These are phyloP conservation scores for Diachrysia chrysitis DNA, from an alignment of 2,888 invertebrate genomes.

Conservation along the genomic window DNA sequence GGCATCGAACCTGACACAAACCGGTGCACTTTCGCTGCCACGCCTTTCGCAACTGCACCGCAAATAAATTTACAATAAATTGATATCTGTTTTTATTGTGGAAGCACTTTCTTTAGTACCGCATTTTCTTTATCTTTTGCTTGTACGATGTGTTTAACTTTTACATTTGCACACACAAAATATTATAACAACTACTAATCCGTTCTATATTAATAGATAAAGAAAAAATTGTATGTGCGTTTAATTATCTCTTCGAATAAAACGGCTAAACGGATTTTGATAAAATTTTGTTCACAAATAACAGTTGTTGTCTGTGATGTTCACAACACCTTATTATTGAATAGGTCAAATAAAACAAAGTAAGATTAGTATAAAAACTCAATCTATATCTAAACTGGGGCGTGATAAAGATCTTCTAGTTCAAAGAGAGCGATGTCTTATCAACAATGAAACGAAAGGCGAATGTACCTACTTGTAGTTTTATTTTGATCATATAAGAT, in stretches of 20 bases:
- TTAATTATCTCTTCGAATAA: too few species aligned
- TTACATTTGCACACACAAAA: too few species aligned
- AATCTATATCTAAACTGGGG: slow-evolving; percentile 12
- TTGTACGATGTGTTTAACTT: too few species aligned
- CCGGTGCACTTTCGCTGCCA: slow-evolving; percentile 60
- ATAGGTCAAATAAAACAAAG: neutral
- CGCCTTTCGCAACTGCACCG: slow-evolving; percentile 47
- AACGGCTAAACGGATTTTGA: too few species aligned
- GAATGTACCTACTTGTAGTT: slow-evolving; percentile 9
- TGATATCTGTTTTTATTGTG: slow-evolving; percentile 25
- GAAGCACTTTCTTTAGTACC: slow-evolving; percentile 36
- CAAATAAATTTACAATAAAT: slow-evolving; percentile 37
- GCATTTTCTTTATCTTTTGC: too few species aligned
- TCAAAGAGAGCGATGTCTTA: slow-evolving; percentile 8
- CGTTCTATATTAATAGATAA: too few species aligned
- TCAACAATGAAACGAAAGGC: neutral
- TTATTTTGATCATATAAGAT: slow-evolving; percentile 4
- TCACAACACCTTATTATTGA: too few species aligned
- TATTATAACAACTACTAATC: too few species aligned
- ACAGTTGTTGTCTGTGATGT: too few species aligned
- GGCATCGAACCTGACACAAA: slow-evolving; percentile 45
- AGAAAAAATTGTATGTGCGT: too few species aligned
- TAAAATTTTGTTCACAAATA: too few species aligned
- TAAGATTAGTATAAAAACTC: slow-evolving; percentile 4
- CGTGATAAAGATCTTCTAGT: slow-evolving; percentile 12